Base-by-base conservation (phyloP, 2,797 vertebrate genomes). In the Acanthurus leucopareius region DNA sequence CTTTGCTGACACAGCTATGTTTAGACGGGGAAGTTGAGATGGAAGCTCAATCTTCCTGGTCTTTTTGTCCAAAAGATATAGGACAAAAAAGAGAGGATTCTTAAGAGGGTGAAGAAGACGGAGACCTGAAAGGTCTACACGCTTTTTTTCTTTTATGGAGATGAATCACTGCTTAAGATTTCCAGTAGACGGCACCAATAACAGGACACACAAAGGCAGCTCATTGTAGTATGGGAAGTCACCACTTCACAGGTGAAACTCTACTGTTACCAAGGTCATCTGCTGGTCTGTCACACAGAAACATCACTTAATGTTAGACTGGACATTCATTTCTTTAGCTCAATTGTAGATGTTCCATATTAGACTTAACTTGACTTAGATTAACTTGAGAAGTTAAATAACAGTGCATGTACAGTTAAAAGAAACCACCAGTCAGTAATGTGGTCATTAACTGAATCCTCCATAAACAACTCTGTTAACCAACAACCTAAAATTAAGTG, bases 1-100 rank as follows among this genome's bases (percentile, higher is more conserved):
- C 32, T 47, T 54, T 40, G 75, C 62, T 72, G 53, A 73, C 51
- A 19, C 25, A 48, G 70, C 77, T 85, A 80, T 84, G 70, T 84
- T 79, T 87, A 90, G 83, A 60, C 54, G 20, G 58, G 11, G 56
- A 44, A 51, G 19, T 16, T 5, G 10, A 67, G 70, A 65, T 44
- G 28, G 53, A 65, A 57, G 51, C 17, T 22, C n/a, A 25, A 1
- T 75, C 42, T 77, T 62, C 25, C 60, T 56, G 56, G 19, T 35
- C 35, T 48, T 60, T 45, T 1, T 15, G n/a, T 68, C n/a, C 32
- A 73, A n/a, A 71, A 72, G 73, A 73, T 60, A 68, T 7, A 49
- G 25, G 40, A 28, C 1, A 59, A 59, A 54, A 38, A 72, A 44
- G 40, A n/a, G 25, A 66, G 19, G n/a, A 13, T 42, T 76, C 48